Evolutionary conservation across 2,888 invertebrate species (phyloP).

Genomic region (Dasypogon diadema): DNA sequence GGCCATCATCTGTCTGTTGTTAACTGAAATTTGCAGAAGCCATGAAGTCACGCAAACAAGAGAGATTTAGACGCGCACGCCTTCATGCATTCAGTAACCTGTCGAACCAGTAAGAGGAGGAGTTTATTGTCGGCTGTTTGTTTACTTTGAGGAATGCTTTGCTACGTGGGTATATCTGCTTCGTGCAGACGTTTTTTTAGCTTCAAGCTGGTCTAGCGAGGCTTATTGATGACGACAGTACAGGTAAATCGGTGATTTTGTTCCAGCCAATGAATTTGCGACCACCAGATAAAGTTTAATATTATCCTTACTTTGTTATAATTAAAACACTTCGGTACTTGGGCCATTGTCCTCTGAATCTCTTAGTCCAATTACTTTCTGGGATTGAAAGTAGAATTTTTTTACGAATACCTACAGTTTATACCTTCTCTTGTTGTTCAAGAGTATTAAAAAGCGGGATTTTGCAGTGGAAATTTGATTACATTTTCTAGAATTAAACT

Average conservation of each 20-base stretch:
- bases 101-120: constrained; percentile 52
- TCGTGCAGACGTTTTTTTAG: constrained; percentile 16
- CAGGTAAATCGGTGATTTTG: constrained; percentile 1
- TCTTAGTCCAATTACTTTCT: no score
- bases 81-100: constrained; percentile 49
- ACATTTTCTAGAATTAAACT: no score
- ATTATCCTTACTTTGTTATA: no score
- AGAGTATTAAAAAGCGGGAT: no score
- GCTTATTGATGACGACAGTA: constrained; percentile 16
- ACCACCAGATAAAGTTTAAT: no score
- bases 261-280: constrained; percentile 16
- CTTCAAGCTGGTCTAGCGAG: constrained; percentile 3
- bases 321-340: no score
- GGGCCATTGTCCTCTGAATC: no score
- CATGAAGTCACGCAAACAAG: constrained; percentile 56
- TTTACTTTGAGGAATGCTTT: constrained; percentile 21
- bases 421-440: no score
- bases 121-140: constrained; percentile 52
- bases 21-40: constrained; percentile 51
- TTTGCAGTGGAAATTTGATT: no score
- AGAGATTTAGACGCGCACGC: constrained; percentile 55
- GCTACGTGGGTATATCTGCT: not conserved
- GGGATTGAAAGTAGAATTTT: no score
- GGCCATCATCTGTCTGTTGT: constrained; percentile 34
- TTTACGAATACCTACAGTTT: no score